Base-by-base conservation (phyloP, 2,797 vertebrate species). In the Sciurus carolinensis region DNA sequence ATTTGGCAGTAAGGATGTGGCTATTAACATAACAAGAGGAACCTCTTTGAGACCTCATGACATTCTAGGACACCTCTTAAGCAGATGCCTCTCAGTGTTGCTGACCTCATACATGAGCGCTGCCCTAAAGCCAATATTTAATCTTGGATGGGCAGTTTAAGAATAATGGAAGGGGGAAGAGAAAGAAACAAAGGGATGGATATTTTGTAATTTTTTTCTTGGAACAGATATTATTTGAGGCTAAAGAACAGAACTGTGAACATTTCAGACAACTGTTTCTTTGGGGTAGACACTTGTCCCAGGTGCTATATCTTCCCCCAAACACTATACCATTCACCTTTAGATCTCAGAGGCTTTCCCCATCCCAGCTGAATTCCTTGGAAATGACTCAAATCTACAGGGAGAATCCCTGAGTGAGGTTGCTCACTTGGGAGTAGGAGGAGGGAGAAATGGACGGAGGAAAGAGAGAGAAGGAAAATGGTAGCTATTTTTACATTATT, bases 51-150 rank as follows among this genome's bases (percentile, higher is more conserved):
- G 99, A 99, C 98, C 99, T 99, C 8, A 99, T 99, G 98, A 99
- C 99, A 10, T 99, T 99, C 98, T 99, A 99, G 98, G 99, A 99
- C 98, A 99, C 99, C 97, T 99, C 99, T 99, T 1, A 99, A 99
- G 98, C 99, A 99, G 98, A 99, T 99, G 99, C 99, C 99, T 66
- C 99, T 99, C 99, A 99, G 99, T 57, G 99, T 99, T 98, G 99
- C 99, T 0, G 99, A 99, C 98, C 99, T 99, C 73, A 99, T 99
- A 98, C 99, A 98, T 98, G 98, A 97, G 96, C 62, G 92, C 94
- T 95, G 83, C 75, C n/a, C 92, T 85, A 95, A 96, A 75, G 79
- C 91, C 91, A 87, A 96, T 76, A 75, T 62, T 69, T 71, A 76
- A 13, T 47, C 92, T 92, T 87, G 67, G 67, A 42, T 42, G 85